These are phyloP conservation scores for Apotomis capreana DNA, from an alignment of 2,888 invertebrate species.

Conservation along the genomic window DNA sequence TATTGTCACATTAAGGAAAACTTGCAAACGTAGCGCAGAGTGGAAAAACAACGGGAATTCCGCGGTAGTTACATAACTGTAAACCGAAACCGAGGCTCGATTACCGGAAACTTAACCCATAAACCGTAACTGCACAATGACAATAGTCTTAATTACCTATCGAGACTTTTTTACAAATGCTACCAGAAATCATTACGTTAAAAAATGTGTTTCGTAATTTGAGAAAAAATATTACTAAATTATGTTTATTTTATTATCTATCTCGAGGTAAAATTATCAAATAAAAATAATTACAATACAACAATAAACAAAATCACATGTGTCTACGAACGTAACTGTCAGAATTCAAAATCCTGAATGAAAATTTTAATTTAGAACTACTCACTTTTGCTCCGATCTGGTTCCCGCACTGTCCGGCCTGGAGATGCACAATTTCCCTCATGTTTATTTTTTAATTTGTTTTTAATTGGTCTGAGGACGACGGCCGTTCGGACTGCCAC, in stretches of 20 bases:
- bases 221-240: too few species aligned
- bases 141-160: constrained; percentile 10
- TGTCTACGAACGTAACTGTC: constrained; percentile 32
- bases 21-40: constrained; percentile 1
- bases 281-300: background rate
- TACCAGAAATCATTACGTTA: too few species aligned
- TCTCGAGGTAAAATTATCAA: background rate
- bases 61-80: constrained; percentile 8
- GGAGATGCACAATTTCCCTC: constrained; percentile 93
- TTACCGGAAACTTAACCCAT: constrained; percentile 9
- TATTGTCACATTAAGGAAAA: background rate
- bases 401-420: constrained; percentile 93
- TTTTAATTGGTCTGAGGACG: constrained; percentile 46
- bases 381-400: constrained; percentile 88
- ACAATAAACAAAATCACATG: background rate
- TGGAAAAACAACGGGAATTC: constrained; percentile 24
- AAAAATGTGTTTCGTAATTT: too few species aligned
- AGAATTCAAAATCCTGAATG: constrained; percentile 43
- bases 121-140: too few species aligned
- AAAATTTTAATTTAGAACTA: constrained; percentile 50
- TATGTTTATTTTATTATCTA: too few species aligned
- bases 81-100: constrained; percentile 1
- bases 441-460: constrained; percentile 74
- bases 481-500: constrained; percentile 25
- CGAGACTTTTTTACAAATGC: too few species aligned